phyloP scores from a whole-genome alignment of 2,797 vertebrate species.

The Sebastes minor region DNA sequence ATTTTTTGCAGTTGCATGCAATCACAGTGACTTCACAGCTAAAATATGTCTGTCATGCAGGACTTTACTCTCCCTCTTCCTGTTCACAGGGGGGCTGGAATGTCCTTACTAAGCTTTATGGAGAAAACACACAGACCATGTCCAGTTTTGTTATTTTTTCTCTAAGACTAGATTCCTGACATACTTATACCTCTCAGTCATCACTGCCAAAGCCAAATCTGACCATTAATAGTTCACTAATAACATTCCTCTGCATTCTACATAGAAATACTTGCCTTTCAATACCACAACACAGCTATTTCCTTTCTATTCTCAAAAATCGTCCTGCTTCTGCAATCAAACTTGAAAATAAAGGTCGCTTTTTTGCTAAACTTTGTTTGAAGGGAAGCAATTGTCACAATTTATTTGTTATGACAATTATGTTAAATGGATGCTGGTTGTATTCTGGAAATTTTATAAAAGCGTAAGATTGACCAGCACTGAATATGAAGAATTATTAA shows the following conservation, averaged over 20 bases:
- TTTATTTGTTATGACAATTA: not conserved
- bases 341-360: not conserved
- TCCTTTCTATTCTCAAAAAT: conserved; percentile 15
- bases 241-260: conserved; percentile 30
- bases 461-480: not conserved
- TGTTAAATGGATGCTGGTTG: not conserved
- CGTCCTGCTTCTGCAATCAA: not conserved
- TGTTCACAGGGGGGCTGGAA: conserved; percentile 65
- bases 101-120: conserved; percentile 56
- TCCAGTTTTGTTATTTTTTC: conserved; percentile 65
- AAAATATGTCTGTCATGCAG: conserved; percentile 51
- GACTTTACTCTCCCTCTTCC: conserved; percentile 53
- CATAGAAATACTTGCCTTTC: conserved; percentile 18
- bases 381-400: not conserved
- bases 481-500: not conserved
- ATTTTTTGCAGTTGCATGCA: conserved; percentile 12
- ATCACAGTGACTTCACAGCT: conserved; percentile 59
- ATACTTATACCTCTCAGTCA: conserved; percentile 61
- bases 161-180: conserved; percentile 65
- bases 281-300: not conserved
- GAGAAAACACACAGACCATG: conserved; percentile 64
- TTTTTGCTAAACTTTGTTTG: not conserved
- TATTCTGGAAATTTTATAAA: not conserved
- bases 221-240: conserved; percentile 53
- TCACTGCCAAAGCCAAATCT: conserved; percentile 30